Percentiles rank a stretch among this genome's conserved stretches.
Evolutionary conservation across 2,797 vertebrate genomes (phyloP).

Genomic region (Gallinago nigripennis): DNA sequence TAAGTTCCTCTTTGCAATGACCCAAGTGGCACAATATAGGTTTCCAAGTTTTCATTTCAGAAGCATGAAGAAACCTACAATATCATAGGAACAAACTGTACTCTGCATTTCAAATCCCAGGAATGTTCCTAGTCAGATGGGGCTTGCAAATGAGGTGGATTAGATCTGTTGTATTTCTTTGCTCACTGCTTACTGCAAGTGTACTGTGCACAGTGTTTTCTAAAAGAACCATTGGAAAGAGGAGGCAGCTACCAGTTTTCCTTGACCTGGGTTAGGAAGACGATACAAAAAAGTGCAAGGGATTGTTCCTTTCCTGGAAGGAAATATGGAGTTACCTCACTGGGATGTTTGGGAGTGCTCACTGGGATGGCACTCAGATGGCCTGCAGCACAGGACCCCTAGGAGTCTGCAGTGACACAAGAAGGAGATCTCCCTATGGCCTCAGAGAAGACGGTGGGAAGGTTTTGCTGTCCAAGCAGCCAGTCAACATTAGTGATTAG

Average conservation of each 20-base stretch:
- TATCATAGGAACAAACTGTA: background rate
- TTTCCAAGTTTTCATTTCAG: background rate
- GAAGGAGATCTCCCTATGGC: background rate
- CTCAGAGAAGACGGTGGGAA: background rate
- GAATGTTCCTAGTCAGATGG: background rate
- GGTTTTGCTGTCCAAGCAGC: background rate
- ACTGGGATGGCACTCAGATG: background rate
- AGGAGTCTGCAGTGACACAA: background rate
- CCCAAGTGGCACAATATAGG: background rate
- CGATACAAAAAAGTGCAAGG: background rate
- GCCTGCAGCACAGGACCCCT: background rate
- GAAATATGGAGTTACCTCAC: background rate
- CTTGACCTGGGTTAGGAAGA: background rate
- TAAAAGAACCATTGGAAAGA: background rate
- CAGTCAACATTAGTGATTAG: background rate
- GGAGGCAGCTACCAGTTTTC: background rate
- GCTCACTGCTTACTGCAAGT: background rate
- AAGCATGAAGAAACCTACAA: background rate
- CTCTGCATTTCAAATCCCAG: background rate
- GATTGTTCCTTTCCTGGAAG: background rate
- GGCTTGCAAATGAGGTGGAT: background rate
- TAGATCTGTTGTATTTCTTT: background rate
- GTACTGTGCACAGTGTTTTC: fast-evolving
- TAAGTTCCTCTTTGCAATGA: background rate
- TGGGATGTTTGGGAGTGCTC: background rate